Evolutionary conservation across 2,797 vertebrate genomes (phyloP).

Genomic region (Micrastur ruficollis): DNA sequence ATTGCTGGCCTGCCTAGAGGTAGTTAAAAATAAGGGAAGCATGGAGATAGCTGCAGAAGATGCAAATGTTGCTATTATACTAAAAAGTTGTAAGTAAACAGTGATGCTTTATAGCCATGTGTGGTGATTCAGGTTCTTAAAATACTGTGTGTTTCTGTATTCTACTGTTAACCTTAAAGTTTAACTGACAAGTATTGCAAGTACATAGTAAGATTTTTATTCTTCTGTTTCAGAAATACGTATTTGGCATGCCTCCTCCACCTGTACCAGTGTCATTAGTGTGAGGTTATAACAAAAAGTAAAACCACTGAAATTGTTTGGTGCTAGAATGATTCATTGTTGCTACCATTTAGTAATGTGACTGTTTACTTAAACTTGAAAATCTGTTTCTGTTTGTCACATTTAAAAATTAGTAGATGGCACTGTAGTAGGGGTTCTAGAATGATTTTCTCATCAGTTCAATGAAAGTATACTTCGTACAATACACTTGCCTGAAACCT

Average conservation of each 20-base stretch:
- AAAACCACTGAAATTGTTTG: neutral
- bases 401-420: neutral
- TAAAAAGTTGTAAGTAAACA: conserved; percentile 37
- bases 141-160: neutral
- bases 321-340: neutral
- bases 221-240: conserved; percentile 27
- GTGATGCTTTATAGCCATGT: neutral
- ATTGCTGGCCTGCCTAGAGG: neutral
- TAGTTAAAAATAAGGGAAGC: conserved; percentile 6
- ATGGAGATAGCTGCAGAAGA: neutral
- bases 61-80: neutral
- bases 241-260: neutral
- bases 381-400: neutral
- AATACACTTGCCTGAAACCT: neutral
- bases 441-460: neutral
- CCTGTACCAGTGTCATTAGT: conserved; percentile 20
- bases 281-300: neutral
- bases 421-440: neutral
- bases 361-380: neutral
- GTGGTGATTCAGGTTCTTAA: neutral
- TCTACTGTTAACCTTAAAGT: neutral
- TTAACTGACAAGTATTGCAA: neutral
- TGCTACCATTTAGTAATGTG: neutral
- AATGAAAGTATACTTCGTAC: neutral
- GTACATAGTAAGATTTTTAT: conserved; percentile 8